Percentiles rank a stretch among this genome's conserved stretches.
These are phyloP conservation scores for Heliconius himera DNA, from an alignment of 1,140 invertebrate genomes.

Conservation along the genomic window DNA sequence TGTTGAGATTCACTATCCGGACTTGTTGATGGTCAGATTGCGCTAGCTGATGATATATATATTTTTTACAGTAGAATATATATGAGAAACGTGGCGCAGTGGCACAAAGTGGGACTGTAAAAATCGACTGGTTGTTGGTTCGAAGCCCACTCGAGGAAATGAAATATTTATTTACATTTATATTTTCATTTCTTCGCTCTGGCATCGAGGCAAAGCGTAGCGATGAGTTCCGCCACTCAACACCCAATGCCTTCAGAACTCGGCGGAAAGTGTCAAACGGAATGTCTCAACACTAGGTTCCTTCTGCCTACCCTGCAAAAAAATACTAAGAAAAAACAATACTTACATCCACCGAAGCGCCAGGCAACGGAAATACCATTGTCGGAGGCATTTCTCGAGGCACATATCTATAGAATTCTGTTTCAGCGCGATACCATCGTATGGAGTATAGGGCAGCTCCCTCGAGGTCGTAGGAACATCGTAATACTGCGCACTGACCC, in stretches of 20 bases:
- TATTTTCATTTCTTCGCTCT: too few species aligned
- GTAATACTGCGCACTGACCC: conserved; percentile 86
- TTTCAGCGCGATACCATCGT: conserved; percentile 90
- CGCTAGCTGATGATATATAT: conserved; percentile 58
- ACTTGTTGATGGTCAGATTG: conserved; percentile 85
- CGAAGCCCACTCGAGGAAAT: too few species aligned
- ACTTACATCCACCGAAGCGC: conserved; percentile 89
- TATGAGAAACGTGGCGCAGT: not conserved
- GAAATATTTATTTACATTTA: too few species aligned
- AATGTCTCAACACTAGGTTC: too few species aligned
- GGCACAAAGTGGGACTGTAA: not conserved
- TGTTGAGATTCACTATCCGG: conserved; percentile 86
- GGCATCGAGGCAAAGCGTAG: too few species aligned
- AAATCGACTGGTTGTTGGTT: too few species aligned
- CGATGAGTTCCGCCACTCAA: too few species aligned
- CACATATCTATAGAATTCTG: conserved; percentile 90
- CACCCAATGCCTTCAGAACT: too few species aligned
- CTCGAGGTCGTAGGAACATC: conserved; percentile 91
- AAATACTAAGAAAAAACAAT: not conserved
- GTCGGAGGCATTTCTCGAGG: conserved; percentile 86
- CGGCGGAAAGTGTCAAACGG: too few species aligned
- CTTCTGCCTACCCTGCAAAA: too few species aligned
- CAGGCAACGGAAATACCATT: conserved; percentile 86
- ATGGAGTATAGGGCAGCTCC: conserved; percentile 89
- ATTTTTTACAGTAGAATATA: not conserved